A percentile compares a stretch with the other conserved stretches of the same genome.
These are phyloP conservation scores for Diachasmimorpha longicaudata DNA, from an alignment of 1,140 invertebrate genomes.

Conservation along the genomic window DNA sequence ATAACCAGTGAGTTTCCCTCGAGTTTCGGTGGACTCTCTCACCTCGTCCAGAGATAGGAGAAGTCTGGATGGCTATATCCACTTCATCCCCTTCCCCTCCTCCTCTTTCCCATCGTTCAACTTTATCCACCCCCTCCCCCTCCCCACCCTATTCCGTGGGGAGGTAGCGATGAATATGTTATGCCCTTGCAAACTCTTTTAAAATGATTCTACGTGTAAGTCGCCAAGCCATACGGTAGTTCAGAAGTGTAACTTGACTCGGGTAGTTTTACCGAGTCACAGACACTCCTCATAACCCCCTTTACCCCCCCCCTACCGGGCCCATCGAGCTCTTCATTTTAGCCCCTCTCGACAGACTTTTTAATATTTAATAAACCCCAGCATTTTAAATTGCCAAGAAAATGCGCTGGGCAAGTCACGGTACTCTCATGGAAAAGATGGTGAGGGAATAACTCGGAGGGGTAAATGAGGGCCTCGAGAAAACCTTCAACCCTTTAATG, in stretches of 20 bases:
- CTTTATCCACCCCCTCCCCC: background rate
- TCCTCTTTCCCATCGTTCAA: background rate
- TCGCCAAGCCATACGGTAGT: background rate
- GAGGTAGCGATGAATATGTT: background rate
- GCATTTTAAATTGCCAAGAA: conserved; percentile 26
- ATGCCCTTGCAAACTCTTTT: background rate
- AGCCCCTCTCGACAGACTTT: background rate
- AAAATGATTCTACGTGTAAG: background rate
- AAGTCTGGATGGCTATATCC: no score
- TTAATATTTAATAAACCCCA: conserved; percentile 24
- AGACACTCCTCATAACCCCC: background rate
- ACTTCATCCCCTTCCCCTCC: no score
- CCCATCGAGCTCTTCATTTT: background rate
- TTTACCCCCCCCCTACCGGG: background rate
- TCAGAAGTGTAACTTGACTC: background rate
- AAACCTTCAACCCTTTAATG: background rate
- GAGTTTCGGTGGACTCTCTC: background rate
- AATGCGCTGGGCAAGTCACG: background rate
- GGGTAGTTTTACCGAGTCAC: background rate
- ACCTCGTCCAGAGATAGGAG: no score
- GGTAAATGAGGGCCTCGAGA: background rate
- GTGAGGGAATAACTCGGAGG: background rate
- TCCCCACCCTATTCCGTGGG: background rate
- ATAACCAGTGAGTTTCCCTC: background rate
- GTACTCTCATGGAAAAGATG: conserved; percentile 7